Conservation (phyloP, 30 jellyfish, hydroid and myxozoan genomes). For the Turritopsis dohrnii region DNA sequence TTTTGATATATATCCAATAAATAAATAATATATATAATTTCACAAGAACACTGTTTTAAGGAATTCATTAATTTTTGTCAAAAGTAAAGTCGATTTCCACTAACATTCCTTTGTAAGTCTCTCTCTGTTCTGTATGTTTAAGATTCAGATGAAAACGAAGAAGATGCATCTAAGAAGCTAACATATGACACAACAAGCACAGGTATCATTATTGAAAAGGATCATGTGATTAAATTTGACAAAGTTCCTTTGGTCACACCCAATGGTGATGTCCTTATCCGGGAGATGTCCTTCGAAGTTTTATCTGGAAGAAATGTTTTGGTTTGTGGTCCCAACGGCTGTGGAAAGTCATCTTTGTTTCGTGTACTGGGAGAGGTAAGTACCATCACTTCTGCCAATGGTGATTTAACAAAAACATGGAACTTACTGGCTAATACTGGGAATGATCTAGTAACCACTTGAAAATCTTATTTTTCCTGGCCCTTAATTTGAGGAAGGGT, state of each 20-base stretch:
- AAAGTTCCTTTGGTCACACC: constrained; percentile 94
- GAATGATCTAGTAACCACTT: background rate
- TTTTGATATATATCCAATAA: too few species aligned
- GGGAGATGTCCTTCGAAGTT: constrained; percentile 92
- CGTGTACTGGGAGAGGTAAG: constrained; percentile 97
- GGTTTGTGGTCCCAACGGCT: constrained; percentile 99
- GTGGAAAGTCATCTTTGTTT: constrained; percentile 95
- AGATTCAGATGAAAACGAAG: constrained; percentile 1
- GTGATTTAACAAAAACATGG: too few species aligned
- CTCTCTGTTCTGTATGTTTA: background rate
- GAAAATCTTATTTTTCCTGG: background rate
- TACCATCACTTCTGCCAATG: background rate
- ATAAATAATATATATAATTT: too few species aligned
- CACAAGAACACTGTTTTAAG: too few species aligned
- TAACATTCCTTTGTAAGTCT: background rate
- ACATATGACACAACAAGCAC: constrained; percentile 13
- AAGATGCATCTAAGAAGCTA: background rate
- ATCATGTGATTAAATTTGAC: constrained; percentile 73
- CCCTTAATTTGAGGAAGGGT: too few species aligned
- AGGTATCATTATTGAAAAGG: constrained; percentile 58
- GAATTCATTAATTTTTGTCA: too few species aligned
- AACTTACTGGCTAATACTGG: background rate
- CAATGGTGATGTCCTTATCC: constrained; percentile 82
- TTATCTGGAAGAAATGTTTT: constrained; percentile 86
- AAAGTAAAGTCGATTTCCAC: background rate